These are phyloP conservation scores for Microcebus lehilahytsara DNA, from an alignment of 2,113 vertebrate species.

Conservation along the genomic window DNA sequence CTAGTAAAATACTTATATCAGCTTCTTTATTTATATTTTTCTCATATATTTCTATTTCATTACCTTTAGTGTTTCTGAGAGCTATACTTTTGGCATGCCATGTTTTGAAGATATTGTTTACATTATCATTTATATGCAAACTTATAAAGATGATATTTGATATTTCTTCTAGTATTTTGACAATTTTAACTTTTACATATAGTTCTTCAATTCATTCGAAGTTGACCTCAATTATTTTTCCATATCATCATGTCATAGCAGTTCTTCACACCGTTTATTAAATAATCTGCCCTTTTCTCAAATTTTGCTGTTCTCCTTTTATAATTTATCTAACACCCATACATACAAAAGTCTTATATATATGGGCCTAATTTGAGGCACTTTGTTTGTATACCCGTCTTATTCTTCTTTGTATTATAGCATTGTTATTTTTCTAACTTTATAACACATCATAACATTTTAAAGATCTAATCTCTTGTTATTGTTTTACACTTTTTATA, in stretches of 20 bases:
- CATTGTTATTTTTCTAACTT: background rate
- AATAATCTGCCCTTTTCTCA: background rate
- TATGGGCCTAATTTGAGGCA: background rate
- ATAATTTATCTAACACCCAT: background rate
- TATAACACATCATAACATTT: background rate
- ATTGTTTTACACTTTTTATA: background rate
- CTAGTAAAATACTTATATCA: background rate
- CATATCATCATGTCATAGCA: background rate
- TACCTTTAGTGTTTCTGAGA: background rate
- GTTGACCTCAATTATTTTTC: background rate
- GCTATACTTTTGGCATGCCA: background rate
- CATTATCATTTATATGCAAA: background rate
- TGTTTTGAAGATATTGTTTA: background rate
- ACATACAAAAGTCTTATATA: background rate
- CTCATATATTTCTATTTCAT: background rate
- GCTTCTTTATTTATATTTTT: background rate
- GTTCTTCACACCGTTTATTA: background rate
- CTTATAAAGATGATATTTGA: background rate
- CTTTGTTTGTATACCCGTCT: background rate
- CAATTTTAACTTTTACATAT: background rate
- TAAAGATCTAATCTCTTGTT: background rate
- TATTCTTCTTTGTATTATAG: background rate
- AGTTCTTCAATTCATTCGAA: background rate
- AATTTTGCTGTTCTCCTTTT: background rate
- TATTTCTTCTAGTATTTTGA: background rate